Evolutionary conservation across 2,113 vertebrate genomes (phyloP).

Genomic region (Chaetodon trifascialis): DNA sequence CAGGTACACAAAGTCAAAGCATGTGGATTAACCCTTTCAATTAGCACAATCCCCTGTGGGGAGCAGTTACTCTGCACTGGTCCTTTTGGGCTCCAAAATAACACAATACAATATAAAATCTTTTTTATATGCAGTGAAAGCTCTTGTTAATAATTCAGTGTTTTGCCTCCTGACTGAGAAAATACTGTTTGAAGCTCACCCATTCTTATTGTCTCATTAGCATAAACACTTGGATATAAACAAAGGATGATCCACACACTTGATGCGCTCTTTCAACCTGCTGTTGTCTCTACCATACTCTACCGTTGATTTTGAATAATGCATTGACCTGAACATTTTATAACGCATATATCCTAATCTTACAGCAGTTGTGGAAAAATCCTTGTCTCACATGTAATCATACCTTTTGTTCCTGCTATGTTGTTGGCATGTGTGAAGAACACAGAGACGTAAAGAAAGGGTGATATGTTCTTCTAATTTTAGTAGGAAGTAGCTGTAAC

Average conservation of each 20-base stretch:
- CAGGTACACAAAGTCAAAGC: background rate
- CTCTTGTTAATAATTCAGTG: constrained; percentile 48
- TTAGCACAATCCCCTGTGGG: constrained; percentile 2
- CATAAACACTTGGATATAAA: constrained; percentile 44
- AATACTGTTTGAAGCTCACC: constrained; percentile 32
- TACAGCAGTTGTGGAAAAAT: background rate
- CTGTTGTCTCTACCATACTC: constrained; percentile 26
- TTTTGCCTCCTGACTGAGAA: constrained; percentile 25
- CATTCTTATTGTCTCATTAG: constrained; percentile 20
- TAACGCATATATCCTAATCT: background rate
- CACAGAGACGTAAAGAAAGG: background rate
- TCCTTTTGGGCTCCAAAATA: constrained; percentile 8
- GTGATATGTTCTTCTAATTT: background rate
- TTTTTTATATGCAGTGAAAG: constrained; percentile 3
- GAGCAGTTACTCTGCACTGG: background rate
- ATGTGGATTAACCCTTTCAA: constrained; percentile 7
- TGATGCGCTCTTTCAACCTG: constrained; percentile 29
- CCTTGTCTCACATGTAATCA: background rate
- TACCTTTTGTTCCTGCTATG: background rate
- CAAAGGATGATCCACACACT: constrained; percentile 38
- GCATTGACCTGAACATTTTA: constrained; percentile 13
- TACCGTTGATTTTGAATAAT: constrained; percentile 53
- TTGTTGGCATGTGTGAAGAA: background rate
- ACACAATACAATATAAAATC: constrained; percentile 21
- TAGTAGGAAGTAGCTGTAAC: background rate